A percentile compares a stretch with the other conserved stretches of the same genome.
These are phyloP conservation scores for Pimephales promelas DNA, from an alignment of 2,113 vertebrate genomes.

Conservation along the genomic window DNA sequence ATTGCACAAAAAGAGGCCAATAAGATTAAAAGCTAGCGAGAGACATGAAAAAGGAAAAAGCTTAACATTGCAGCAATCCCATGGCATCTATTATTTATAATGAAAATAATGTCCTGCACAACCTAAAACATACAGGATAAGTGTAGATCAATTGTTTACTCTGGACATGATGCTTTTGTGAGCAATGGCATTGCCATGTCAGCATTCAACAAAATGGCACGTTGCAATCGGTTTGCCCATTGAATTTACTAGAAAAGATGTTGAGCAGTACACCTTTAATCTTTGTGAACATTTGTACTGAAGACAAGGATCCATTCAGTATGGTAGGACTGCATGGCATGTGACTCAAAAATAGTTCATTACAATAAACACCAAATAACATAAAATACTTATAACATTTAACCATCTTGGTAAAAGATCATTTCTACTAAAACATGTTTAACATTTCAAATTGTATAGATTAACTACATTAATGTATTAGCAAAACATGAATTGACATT, in stretches of 20 bases:
- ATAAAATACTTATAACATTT: not conserved
- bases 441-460: not conserved
- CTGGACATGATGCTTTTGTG: not conserved
- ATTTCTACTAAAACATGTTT: not conserved
- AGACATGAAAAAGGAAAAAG: not conserved
- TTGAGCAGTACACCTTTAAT: not conserved
- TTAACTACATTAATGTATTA: not conserved
- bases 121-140: not conserved
- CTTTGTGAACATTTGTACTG: not conserved
- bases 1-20: not conserved
- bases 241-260: not conserved
- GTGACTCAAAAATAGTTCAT: not conserved
- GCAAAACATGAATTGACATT: not conserved
- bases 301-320: not conserved
- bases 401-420: not conserved
- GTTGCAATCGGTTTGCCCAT: not conserved
- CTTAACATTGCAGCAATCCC: conserved; percentile 8
- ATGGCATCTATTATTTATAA: conserved; percentile 3
- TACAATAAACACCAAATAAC: not conserved
- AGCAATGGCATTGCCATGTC: not conserved
- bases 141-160: not conserved
- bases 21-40: not conserved
- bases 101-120: not conserved
- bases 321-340: not conserved
- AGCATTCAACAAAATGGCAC: not conserved